These are phyloP conservation scores for Tokudaia tokunoshimensis DNA, from an alignment of 2,797 vertebrate genomes.

Conservation along the genomic window DNA sequence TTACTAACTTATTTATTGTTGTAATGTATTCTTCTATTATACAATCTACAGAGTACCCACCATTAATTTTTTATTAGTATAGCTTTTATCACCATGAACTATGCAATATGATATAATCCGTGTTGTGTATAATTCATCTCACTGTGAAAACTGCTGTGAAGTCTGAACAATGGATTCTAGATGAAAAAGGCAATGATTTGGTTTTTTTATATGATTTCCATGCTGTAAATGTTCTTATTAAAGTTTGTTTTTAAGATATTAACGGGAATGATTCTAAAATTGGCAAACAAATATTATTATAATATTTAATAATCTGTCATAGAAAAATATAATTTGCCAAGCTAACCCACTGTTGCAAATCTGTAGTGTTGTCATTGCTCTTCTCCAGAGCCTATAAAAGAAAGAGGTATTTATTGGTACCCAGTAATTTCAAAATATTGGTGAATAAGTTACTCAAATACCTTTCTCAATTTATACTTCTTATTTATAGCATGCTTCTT, in stretches of 20 bases:
- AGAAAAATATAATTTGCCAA: not conserved
- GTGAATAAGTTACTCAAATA: not conserved
- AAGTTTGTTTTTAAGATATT: not conserved
- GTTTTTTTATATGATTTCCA: not conserved
- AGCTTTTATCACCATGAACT: not conserved
- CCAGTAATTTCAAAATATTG: not conserved
- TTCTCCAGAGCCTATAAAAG: not conserved
- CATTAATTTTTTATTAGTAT: not conserved
- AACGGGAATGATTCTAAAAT: not conserved
- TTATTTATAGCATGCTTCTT: not conserved
- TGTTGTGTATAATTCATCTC: not conserved
- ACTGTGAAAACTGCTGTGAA: not conserved
- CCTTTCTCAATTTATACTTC: not conserved
- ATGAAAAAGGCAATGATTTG: not conserved
- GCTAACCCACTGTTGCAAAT: not conserved
- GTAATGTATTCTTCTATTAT: not conserved
- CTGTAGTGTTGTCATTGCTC: not conserved
- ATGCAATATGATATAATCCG: not conserved
- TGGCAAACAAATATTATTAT: not conserved
- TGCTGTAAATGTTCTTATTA: not conserved
- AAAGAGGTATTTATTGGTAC: not conserved
- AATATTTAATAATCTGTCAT: not conserved
- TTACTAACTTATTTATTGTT: not conserved
- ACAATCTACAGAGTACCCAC: accelerated
- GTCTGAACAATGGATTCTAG: not conserved